Evolutionary conservation across 2,113 vertebrate species (phyloP).

Genomic region (Dissostichus mawsoni): DNA sequence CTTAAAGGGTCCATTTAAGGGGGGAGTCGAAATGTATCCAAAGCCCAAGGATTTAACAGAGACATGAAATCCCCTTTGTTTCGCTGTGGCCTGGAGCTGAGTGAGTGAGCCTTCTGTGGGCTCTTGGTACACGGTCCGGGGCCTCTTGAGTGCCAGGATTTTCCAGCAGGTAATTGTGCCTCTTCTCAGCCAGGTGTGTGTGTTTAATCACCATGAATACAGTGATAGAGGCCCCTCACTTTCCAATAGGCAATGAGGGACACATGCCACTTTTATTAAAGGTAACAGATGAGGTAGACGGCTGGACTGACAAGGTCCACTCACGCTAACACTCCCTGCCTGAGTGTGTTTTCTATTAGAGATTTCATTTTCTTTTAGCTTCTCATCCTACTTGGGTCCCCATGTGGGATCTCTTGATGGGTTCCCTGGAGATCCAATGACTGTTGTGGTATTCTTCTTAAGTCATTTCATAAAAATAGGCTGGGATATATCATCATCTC

Average conservation of each 20-base stretch:
- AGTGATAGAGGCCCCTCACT: constrained; percentile 28
- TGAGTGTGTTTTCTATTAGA: constrained; percentile 49
- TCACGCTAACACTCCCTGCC: constrained; percentile 30
- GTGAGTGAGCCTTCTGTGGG: constrained; percentile 59
- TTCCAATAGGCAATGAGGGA: constrained; percentile 43
- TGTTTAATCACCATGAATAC: constrained; percentile 71
- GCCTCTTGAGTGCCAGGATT: constrained; percentile 57
- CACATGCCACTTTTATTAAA: constrained; percentile 63
- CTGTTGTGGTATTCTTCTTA: constrained; percentile 34
- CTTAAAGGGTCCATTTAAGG: constrained; percentile 74
- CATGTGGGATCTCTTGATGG: constrained; percentile 2
- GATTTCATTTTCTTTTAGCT: constrained; percentile 51
- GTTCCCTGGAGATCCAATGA: constrained; percentile 14
- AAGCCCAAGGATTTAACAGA: constrained; percentile 76
- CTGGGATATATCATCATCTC: constrained; percentile 1
- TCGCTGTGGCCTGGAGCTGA: constrained; percentile 67
- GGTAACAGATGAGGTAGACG: constrained; percentile 65
- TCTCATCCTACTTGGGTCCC: constrained; percentile 1
- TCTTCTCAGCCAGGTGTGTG: constrained; percentile 50
- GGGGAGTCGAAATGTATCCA: constrained; percentile 65
- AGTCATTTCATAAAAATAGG: constrained; percentile 44
- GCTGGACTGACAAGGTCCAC: constrained; percentile 47
- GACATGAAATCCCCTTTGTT: constrained; percentile 82
- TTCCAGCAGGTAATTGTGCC: constrained; percentile 78
- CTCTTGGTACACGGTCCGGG: constrained; percentile 55